Conservation (phyloP, 2,797 vertebrate genomes). For the Anabas testudineus region DNA sequence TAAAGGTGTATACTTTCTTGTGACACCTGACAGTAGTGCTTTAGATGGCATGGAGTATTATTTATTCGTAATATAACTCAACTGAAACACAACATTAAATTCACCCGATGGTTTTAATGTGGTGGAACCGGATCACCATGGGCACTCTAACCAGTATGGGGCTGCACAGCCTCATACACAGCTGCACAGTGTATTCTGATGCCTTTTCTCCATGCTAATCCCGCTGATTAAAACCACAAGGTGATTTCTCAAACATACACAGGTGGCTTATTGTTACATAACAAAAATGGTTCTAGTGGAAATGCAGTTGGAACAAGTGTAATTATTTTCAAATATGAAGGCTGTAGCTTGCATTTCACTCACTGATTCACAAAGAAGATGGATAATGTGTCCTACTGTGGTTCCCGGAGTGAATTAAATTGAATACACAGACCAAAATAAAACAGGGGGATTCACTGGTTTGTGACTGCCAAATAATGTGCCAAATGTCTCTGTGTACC, state of each 20-base stretch:
- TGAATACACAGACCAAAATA: constrained; percentile 51
- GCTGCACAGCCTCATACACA: too few relatives aligned
- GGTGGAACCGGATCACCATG: too few relatives aligned
- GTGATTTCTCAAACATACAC: too few relatives aligned
- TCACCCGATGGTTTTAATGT: too few relatives aligned
- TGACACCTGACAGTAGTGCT: constrained; percentile 11
- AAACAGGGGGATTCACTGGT: constrained; percentile 59
- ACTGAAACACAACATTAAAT: too few relatives aligned
- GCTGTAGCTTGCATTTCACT: constrained; percentile 32
- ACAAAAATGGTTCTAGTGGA: background rate
- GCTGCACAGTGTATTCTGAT: too few relatives aligned
- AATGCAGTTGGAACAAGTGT: background rate
- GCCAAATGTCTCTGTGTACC: constrained; percentile 59
- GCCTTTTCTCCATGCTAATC: too few relatives aligned
- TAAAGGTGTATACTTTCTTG: background rate
- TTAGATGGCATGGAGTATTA: too few relatives aligned
- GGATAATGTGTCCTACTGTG: constrained; percentile 31
- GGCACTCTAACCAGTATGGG: too few relatives aligned
- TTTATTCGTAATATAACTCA: too few relatives aligned
- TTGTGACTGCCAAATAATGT: constrained; percentile 64
- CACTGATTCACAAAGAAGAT: constrained; percentile 42
- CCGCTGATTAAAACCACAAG: too few relatives aligned
- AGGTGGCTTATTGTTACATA: too few relatives aligned
- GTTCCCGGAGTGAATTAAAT: constrained; percentile 56
- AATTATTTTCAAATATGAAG: background rate